These are phyloP conservation scores for Teleogryllus occipitalis DNA, from an alignment of 1,140 invertebrate genomes.

Conservation along the genomic window DNA sequence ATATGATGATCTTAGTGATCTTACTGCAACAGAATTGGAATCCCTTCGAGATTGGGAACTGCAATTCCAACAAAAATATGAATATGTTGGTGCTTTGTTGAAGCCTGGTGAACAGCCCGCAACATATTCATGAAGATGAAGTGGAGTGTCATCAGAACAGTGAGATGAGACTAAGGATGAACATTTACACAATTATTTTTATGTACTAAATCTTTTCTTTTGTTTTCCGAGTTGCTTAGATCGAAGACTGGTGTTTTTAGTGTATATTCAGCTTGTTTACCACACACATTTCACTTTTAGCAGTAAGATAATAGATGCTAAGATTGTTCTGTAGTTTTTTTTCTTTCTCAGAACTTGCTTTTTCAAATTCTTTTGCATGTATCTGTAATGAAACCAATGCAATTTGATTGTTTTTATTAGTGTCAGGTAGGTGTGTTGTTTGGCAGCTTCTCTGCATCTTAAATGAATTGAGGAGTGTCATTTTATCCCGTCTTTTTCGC, in stretches of 20 bases:
- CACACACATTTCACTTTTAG: too few relatives aligned
- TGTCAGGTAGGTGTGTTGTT: too few relatives aligned
- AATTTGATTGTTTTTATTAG: too few relatives aligned
- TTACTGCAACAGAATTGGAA: conserved; percentile 78
- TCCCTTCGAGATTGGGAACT: conserved; percentile 91
- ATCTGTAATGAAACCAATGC: too few relatives aligned
- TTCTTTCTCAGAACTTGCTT: too few relatives aligned
- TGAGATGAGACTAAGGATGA: background rate
- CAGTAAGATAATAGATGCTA: too few relatives aligned
- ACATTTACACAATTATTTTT: background rate
- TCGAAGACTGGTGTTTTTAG: background rate
- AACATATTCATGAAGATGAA: conserved; percentile 87
- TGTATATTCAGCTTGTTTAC: too few relatives aligned
- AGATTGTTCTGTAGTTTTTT: too few relatives aligned
- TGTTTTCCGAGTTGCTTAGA: background rate
- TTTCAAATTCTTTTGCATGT: too few relatives aligned
- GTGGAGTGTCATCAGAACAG: conserved; percentile 36
- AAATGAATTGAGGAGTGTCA: too few relatives aligned
- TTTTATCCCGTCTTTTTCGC: too few relatives aligned
- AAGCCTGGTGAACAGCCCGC: conserved; percentile 84
- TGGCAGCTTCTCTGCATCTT: too few relatives aligned
- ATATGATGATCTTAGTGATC: conserved; percentile 93
- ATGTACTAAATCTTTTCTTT: background rate
- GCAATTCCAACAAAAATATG: conserved; percentile 95
- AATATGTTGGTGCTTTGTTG: conserved; percentile 81